phyloP scores from a whole-genome alignment of 2,113 vertebrate species.

The Colius striatus region DNA sequence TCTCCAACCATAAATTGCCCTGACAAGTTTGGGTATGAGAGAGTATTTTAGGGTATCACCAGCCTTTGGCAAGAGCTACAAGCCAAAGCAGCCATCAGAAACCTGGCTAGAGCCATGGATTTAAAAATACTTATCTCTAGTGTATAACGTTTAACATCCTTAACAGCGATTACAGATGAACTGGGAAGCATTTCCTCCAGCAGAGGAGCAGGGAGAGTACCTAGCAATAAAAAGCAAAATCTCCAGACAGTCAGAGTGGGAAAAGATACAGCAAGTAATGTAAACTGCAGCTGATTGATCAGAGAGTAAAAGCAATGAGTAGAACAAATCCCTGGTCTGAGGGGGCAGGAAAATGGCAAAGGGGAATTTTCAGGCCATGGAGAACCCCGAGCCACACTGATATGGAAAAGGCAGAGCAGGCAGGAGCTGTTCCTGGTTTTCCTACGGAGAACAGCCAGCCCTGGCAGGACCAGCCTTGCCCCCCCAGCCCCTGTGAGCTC shows the following conservation, averaged over 20 bases:
- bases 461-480: neutral
- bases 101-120: neutral
- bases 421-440: neutral
- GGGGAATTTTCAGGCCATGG: neutral
- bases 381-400: neutral
- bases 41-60: neutral
- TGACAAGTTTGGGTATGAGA: neutral
- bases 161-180: neutral
- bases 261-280: neutral
- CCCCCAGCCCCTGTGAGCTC: rapidly evolving
- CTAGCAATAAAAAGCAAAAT: neutral
- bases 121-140: neutral
- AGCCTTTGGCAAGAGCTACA: neutral
- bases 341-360: neutral
- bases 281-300: neutral
- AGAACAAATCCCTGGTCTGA: neutral
- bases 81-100: neutral
- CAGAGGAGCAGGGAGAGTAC: neutral
- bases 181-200: neutral
- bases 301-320: neutral
- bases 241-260: neutral
- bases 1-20: neutral
- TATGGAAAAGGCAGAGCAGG: neutral
- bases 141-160: neutral
- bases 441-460: rapidly evolving